Conservation (phyloP, 2,113 vertebrate genomes). For the Megaceryle maxima region DNA sequence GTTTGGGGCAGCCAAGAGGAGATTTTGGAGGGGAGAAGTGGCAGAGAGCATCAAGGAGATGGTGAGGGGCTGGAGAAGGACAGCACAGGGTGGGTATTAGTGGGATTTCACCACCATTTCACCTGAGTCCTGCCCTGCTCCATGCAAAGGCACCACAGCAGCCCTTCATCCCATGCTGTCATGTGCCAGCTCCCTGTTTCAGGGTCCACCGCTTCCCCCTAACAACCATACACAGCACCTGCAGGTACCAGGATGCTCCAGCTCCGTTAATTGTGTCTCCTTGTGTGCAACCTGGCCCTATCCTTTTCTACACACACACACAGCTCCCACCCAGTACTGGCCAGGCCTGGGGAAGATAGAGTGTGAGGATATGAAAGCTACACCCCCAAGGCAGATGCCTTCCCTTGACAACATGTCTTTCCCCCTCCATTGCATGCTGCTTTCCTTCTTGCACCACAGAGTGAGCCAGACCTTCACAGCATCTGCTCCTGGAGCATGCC, state of each 20-base stretch:
- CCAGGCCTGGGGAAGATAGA: neutral
- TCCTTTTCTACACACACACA: neutral
- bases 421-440: too few species aligned
- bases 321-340: accelerated
- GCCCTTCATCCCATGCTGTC: accelerated
- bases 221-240: accelerated
- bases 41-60: neutral
- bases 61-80: neutral
- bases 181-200: neutral
- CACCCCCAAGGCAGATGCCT: neutral
- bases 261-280: accelerated
- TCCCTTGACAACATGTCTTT: accelerated
- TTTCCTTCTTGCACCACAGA: neutral
- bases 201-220: neutral
- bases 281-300: neutral
- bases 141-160: accelerated
- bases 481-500: neutral
- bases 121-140: neutral
- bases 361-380: accelerated
- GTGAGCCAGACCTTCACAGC: neutral
- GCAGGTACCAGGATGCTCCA: neutral
- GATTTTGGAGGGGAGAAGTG: neutral
- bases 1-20: neutral
- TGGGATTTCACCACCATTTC: accelerated
- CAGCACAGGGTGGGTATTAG: neutral